A percentile compares a stretch with the other conserved stretches of the same genome.
Conservation (phyloP, 2,888 invertebrate genomes). For the Chalcis sispes region DNA sequence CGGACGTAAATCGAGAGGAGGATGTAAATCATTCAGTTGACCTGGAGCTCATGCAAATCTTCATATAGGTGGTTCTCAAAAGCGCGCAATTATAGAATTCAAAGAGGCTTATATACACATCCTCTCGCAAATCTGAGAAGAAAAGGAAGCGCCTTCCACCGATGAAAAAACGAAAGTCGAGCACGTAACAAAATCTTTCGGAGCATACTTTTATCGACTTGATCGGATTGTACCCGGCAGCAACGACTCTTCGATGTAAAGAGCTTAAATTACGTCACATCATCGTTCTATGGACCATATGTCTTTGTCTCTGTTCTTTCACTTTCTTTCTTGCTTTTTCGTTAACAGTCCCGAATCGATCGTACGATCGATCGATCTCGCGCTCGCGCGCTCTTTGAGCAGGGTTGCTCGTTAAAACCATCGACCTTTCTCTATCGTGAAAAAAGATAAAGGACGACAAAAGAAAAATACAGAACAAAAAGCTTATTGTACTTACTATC, state of each 20-base stretch:
- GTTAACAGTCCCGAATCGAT: conserved; percentile 40
- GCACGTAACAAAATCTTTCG: conserved; percentile 41
- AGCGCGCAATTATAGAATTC: conserved; percentile 41
- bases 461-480: neutral
- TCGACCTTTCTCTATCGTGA: conserved; percentile 32
- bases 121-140: neutral
- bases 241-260: too few relatives aligned
- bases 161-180: conserved; percentile 25
- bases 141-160: neutral
- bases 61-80: neutral
- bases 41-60: too few relatives aligned
- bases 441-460: conserved; percentile 12
- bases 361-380: conserved; percentile 49
- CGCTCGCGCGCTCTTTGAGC: conserved; percentile 27
- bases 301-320: conserved; percentile 32
- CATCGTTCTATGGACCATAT: conserved; percentile 38
- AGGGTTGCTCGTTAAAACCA: conserved; percentile 47
- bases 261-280: conserved; percentile 56
- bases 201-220: neutral
- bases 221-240: conserved; percentile 38
- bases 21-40: too few relatives aligned
- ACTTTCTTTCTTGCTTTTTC: neutral
- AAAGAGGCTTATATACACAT: conserved; percentile 31
- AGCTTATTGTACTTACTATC: too few relatives aligned
- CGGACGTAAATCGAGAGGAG: neutral